phyloP scores from a whole-genome alignment of 2,888 invertebrate genomes.

The Sinhomidia bicolor region DNA sequence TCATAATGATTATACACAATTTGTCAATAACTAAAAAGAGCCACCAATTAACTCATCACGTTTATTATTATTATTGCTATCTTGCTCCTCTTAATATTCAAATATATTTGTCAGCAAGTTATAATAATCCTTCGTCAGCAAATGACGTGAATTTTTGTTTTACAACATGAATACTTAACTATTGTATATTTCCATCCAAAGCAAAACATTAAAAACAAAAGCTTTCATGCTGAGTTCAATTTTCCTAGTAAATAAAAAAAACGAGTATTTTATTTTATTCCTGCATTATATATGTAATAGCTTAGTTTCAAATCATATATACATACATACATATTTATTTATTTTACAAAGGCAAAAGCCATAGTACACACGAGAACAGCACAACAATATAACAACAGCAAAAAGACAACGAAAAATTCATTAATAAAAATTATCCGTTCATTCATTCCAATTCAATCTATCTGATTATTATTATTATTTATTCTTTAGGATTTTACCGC shows the following conservation, averaged over 20 bases:
- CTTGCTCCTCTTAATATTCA: not conserved
- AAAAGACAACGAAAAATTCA: too few species aligned
- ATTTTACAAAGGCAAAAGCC: not conserved
- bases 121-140: not conserved
- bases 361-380: not conserved
- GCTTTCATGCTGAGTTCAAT: conserved; percentile 50
- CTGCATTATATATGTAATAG: too few species aligned
- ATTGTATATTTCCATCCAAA: not conserved
- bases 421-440: not conserved
- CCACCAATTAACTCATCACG: conserved; percentile 46
- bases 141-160: not conserved
- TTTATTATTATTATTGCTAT: not conserved
- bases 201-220: conserved; percentile 5
- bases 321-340: too few species aligned
- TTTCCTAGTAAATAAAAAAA: conserved; percentile 17
- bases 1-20: conserved; percentile 18
- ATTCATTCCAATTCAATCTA: conserved; percentile 11
- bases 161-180: conserved; percentile 8
- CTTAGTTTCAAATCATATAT: too few species aligned
- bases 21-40: conserved; percentile 26
- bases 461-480: not conserved
- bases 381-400: not conserved
- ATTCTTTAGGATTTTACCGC: not conserved
- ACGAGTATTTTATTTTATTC: conserved; percentile 31
- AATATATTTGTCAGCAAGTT: not conserved